Percentiles rank a stretch among this genome's conserved stretches.
phyloP scores from a whole-genome alignment of 1,140 invertebrate species.

The Pseudomyrmex pallidus region DNA sequence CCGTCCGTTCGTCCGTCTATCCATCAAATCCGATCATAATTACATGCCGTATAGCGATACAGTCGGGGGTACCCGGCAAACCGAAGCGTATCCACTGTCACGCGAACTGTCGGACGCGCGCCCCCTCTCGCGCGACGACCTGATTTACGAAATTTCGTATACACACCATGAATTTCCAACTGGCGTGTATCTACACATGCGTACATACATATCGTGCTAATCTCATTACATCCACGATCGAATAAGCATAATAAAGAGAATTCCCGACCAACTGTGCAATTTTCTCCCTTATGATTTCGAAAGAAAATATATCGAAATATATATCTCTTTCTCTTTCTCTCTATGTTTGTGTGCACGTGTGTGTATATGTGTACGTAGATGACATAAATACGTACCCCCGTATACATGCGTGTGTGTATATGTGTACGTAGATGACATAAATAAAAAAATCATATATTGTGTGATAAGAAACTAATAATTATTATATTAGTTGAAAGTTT shows the following conservation, averaged over 20 bases:
- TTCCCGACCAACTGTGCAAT: conserved; percentile 16
- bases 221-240: conserved; percentile 48
- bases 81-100: conserved; percentile 58
- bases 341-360: too few relatives aligned
- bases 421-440: too few relatives aligned
- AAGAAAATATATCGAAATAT: neutral
- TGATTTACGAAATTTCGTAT: conserved; percentile 58
- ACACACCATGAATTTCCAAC: conserved; percentile 49
- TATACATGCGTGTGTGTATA: too few relatives aligned
- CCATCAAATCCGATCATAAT: conserved; percentile 63
- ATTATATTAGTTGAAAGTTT: neutral
- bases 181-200: conserved; percentile 11
- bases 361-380: too few relatives aligned
- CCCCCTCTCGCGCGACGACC: neutral
- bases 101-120: conserved; percentile 37
- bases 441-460: too few relatives aligned
- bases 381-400: too few relatives aligned
- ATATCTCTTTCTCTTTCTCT: too few relatives aligned
- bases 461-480: too few relatives aligned
- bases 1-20: conserved; percentile 63
- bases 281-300: conserved; percentile 21
- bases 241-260: conserved; percentile 53
- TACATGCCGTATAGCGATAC: conserved; percentile 55
- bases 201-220: conserved; percentile 14
- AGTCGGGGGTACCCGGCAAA: conserved; percentile 10